Base-by-base conservation (phyloP, 2,113 vertebrate species). In the Hippotragus niger region DNA sequence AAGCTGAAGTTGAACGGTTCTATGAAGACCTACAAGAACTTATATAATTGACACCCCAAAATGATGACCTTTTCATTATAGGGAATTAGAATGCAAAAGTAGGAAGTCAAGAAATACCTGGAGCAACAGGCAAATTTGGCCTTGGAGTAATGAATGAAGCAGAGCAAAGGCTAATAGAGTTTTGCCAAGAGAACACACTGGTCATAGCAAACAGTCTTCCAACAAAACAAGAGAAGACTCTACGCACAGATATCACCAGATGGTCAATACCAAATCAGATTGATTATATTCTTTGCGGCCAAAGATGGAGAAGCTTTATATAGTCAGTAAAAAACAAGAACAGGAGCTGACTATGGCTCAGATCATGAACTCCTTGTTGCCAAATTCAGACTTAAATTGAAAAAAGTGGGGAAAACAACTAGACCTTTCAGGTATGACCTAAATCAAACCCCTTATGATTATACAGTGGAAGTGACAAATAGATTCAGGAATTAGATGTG, bases 1-100 rank as follows among this genome's bases (percentile, higher is more conserved):
- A 64, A 64, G 31, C 15, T 64, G 31, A 33, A 64, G 2, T 53
- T 53, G 53, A 53, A 53, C 0, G 0, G 0, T 33, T 33, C 31
- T 33, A 7, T 64, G 62, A 64, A 64, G 60, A 33, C 6, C 31
- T 33, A 64, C 3, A 64, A 64, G 31, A 64, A 7, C 31, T 33
- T 33, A 64, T 33, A 64, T 33, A 64, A 33, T 6, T 64, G 29
- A 64, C 14, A 33, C 31, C 31, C 31, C 3, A 1, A 62, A 64
- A 64, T 16, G 3, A 64, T 33, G 60, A 33, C 31, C 2, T 17
- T 8, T 64, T 64, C 62, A 33, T 64, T 2, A 64, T 17, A 16
- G 60, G 60, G 31, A 8, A 64, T 8, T 64, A 3, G 15, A 64
- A 64, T 64, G 62, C 62, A 64, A 33, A 64, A 16, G 62, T 64